Evolutionary conservation across 2,113 vertebrate genomes (phyloP).

Genomic region (Oncorhynchus mykiss): DNA sequence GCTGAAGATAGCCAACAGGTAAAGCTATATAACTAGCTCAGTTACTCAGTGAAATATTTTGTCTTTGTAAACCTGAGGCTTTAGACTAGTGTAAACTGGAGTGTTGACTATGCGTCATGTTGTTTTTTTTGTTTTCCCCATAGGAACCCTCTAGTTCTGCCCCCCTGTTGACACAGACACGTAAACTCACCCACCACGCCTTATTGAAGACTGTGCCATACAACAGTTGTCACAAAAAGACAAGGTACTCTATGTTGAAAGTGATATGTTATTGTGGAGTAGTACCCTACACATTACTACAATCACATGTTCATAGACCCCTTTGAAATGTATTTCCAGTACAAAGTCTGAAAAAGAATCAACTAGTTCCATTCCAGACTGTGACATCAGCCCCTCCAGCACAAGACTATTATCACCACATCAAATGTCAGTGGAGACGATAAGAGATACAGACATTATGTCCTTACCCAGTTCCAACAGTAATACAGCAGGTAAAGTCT

Average conservation of each 20-base stretch:
- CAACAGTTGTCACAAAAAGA: conserved; percentile 82
- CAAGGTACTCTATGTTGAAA: conserved; percentile 62
- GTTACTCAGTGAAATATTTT: background rate
- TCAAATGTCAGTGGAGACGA: background rate
- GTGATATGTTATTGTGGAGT: background rate
- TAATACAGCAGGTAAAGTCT: conserved; percentile 37
- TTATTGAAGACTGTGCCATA: conserved; percentile 81
- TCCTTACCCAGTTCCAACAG: background rate
- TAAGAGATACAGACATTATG: background rate
- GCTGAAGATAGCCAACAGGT: conserved; percentile 72
- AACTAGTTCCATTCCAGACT: rapidly evolving
- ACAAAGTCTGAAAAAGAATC: conserved; percentile 50
- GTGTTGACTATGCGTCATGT: background rate
- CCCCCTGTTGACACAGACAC: conserved; percentile 82
- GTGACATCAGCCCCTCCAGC: background rate
- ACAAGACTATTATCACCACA: background rate
- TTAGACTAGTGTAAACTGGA: background rate
- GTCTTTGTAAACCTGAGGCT: background rate
- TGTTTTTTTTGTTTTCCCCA: background rate
- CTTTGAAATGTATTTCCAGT: conserved; percentile 32
- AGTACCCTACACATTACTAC: background rate
- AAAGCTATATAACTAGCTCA: background rate
- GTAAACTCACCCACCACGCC: conserved; percentile 79
- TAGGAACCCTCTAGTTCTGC: conserved; percentile 69
- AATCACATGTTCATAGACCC: background rate